Evolutionary conservation across 2,888 invertebrate species (phyloP).

Genomic region (Pycnomerus fuliginosus): DNA sequence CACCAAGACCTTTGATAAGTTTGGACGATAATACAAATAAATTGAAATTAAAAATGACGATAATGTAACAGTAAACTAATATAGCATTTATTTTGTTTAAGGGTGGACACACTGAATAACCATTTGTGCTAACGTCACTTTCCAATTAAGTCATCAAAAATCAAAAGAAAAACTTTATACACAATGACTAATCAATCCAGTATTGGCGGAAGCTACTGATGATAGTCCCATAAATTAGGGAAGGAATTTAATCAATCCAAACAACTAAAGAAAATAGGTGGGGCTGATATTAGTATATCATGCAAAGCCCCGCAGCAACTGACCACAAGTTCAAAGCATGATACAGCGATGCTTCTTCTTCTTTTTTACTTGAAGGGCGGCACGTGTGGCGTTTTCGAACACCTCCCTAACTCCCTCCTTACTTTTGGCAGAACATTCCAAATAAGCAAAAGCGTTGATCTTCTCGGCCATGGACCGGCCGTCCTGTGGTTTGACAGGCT

Average conservation of each 20-base stretch:
- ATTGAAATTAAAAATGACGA: slow-evolving; percentile 12
- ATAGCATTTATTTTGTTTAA: slow-evolving; percentile 12
- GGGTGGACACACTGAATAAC: slow-evolving; percentile 13
- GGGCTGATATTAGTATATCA: slow-evolving; percentile 42
- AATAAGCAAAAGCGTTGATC: slow-evolving; percentile 96
- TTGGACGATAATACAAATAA: slow-evolving; percentile 14
- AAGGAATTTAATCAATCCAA: slow-evolving; percentile 29
- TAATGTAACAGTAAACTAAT: slow-evolving; percentile 12
- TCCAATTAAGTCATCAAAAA: slow-evolving; percentile 1
- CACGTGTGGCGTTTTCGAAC: slow-evolving; percentile 98
- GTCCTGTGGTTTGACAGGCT: slow-evolving; percentile 96
- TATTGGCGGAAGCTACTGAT: slow-evolving; percentile 8
- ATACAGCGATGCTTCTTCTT: slow-evolving; percentile 92
- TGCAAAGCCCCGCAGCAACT: slow-evolving; percentile 36
- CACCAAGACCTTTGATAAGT: slow-evolving; percentile 10
- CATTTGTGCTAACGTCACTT: slow-evolving; percentile 17
- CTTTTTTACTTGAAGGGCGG: slow-evolving; percentile 96
- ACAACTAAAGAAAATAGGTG: slow-evolving; percentile 35
- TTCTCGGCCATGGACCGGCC: slow-evolving; percentile 98
- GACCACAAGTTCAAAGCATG: slow-evolving; percentile 50
- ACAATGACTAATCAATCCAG: slow-evolving; percentile 4
- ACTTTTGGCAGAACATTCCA: slow-evolving; percentile 99
- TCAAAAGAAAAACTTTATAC: slow-evolving; percentile 6
- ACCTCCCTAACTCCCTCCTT: slow-evolving; percentile 99
- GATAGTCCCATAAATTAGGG: slow-evolving; percentile 14